A percentile compares a stretch with the other conserved stretches of the same genome.
phyloP scores from a whole-genome alignment of 2,888 invertebrate species.

The Heliconius charithonia region DNA sequence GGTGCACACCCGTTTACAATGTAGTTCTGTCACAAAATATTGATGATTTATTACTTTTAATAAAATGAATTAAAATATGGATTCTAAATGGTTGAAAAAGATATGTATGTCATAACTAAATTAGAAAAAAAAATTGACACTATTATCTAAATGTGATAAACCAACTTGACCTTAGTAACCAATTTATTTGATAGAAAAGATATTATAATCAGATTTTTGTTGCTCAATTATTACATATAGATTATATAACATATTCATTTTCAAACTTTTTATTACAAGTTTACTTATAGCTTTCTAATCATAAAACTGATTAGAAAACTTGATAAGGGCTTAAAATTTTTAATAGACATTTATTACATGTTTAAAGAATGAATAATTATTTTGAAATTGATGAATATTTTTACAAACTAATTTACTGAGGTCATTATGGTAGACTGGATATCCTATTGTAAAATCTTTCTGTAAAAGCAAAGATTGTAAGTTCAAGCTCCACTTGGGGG shows the following conservation, averaged over 20 bases:
- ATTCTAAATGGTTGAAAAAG: neutral
- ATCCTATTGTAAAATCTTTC: too few species aligned
- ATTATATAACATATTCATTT: neutral
- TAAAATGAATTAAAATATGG: neutral
- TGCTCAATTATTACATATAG: neutral
- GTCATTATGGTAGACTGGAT: neutral
- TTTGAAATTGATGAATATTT: neutral
- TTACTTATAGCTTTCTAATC: neutral
- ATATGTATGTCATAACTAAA: neutral
- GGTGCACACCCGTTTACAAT: too few species aligned
- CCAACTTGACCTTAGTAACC: conserved; percentile 9
- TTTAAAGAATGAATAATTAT: neutral
- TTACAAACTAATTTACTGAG: neutral
- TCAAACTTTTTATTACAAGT: neutral
- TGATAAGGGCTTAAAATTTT: neutral
- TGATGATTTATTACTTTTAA: neutral
- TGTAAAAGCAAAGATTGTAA: neutral
- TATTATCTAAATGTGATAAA: conserved; percentile 16
- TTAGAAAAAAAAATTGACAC: conserved; percentile 1
- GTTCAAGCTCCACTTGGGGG: neutral
- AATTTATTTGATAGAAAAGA: neutral
- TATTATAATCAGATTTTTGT: conserved; percentile 17
- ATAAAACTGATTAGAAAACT: neutral
- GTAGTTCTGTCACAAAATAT: neutral
- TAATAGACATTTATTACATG: neutral